A percentile compares a stretch with the other conserved stretches of the same genome.
phyloP scores from a whole-genome alignment of 2,888 invertebrate species.

The Lepas anatifera region DNA sequence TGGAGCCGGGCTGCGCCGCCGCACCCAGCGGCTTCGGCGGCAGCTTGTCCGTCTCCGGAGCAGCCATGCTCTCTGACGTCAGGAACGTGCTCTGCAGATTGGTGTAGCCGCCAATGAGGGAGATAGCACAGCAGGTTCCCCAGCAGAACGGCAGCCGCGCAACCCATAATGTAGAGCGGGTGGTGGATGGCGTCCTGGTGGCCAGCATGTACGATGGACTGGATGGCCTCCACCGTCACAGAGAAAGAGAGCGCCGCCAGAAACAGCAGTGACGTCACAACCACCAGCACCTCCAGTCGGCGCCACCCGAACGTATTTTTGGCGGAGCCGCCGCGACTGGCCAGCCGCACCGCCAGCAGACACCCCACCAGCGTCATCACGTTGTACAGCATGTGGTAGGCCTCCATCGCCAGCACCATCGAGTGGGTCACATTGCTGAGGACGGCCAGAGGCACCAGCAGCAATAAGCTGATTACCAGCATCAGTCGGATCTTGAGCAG shows the following conservation, averaged over 20 bases:
- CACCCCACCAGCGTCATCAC: constrained; percentile 73
- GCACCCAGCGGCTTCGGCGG: background rate
- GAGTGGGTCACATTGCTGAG: constrained; percentile 83
- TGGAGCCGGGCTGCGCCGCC: background rate
- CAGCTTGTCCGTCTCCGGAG: background rate
- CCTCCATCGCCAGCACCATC: constrained; percentile 77
- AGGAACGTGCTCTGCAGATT: constrained; percentile 29
- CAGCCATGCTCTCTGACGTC: background rate
- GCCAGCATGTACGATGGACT: constrained; percentile 34
- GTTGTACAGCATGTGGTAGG: constrained; percentile 89
- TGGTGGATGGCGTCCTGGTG: constrained; percentile 55
- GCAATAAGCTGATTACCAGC: constrained; percentile 54
- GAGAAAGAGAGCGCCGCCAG: constrained; percentile 72
- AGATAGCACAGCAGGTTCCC: constrained; percentile 65
- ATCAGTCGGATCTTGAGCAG: constrained; percentile 62
- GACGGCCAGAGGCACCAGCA: constrained; percentile 69
- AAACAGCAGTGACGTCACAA: constrained; percentile 52
- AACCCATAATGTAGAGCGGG: constrained; percentile 56
- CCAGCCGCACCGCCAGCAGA: constrained; percentile 63
- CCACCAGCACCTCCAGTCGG: constrained; percentile 71
- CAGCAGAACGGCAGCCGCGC: constrained; percentile 56
- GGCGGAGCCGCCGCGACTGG: background rate
- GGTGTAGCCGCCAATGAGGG: constrained; percentile 53
- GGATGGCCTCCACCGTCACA: constrained; percentile 63
- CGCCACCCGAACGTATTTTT: constrained; percentile 87